Conservation (phyloP, 2,888 invertebrate genomes). For the Aphidoletes aphidimyza region DNA sequence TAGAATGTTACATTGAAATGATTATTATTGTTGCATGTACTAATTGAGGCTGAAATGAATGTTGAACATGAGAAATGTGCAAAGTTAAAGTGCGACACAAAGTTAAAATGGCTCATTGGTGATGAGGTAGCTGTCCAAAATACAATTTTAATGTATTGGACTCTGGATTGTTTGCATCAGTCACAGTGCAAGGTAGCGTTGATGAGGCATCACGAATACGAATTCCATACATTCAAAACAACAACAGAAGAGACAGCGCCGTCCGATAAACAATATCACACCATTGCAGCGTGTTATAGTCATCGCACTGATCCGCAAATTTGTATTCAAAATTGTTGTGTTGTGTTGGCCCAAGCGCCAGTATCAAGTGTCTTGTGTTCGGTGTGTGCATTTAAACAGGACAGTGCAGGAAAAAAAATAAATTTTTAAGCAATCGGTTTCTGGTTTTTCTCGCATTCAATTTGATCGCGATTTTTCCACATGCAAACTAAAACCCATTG, state of each 20-base stretch:
- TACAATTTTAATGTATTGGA: no score
- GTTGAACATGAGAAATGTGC: no score
- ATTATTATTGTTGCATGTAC: no score
- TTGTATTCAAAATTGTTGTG: not conserved
- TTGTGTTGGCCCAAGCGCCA: not conserved
- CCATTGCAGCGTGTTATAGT: slow-evolving; percentile 33
- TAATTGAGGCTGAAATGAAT: no score
- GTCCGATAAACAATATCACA: not conserved
- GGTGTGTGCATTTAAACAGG: not conserved
- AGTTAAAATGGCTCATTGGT: no score
- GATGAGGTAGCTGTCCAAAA: no score
- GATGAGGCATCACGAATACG: not conserved
- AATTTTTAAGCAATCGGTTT: no score
- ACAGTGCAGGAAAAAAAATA: no score
- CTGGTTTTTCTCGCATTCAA: no score
- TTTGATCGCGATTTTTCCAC: not conserved
- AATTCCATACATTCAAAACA: not conserved
- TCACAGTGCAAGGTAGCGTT: not conserved
- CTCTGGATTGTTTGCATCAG: no score
- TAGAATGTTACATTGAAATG: not conserved
- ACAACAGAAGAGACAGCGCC: not conserved
- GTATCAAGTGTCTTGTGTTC: not conserved
- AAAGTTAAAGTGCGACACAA: no score
- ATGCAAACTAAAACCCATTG: not conserved
- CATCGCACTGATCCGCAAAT: not conserved